phyloP scores from a whole-genome alignment of 2,113 vertebrate species.

The Felis catus region DNA sequence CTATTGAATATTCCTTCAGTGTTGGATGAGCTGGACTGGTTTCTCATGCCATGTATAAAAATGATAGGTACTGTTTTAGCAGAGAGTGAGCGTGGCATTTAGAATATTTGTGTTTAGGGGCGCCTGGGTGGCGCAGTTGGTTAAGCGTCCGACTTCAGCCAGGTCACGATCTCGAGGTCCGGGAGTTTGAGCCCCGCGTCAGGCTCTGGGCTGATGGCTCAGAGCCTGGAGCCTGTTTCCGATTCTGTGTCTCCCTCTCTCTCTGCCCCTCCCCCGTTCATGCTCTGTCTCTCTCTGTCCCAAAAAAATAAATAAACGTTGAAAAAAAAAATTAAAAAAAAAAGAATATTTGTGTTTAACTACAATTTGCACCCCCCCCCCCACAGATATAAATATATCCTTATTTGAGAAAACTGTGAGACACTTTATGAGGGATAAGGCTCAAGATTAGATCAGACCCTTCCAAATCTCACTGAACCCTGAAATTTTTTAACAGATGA shows the following conservation, averaged over 20 bases:
- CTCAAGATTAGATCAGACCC: not conserved
- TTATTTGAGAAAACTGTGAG: not conserved
- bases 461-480: not conserved
- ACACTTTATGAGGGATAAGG: not conserved
- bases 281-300: too few relatives aligned
- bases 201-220: too few relatives aligned
- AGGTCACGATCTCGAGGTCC: too few relatives aligned
- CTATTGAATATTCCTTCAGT: not conserved
- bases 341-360: not conserved
- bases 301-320: too few relatives aligned
- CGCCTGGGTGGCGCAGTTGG: too few relatives aligned
- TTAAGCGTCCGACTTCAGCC: too few relatives aligned
- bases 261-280: too few relatives aligned
- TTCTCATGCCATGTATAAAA: not conserved
- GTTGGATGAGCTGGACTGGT: not conserved
- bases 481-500: not conserved
- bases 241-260: too few relatives aligned
- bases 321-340: too few relatives aligned
- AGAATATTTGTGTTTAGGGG: not conserved
- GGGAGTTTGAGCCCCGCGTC: too few relatives aligned
- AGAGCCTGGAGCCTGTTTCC: too few relatives aligned
- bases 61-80: not conserved
- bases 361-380: rapidly evolving
- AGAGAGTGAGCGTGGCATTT: not conserved
- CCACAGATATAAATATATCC: not conserved